Evolutionary conservation across 2,113 vertebrate species (phyloP), one percentile per base, ranked within the genome.

Genomic region (Anser brachyrhynchus): DNA sequence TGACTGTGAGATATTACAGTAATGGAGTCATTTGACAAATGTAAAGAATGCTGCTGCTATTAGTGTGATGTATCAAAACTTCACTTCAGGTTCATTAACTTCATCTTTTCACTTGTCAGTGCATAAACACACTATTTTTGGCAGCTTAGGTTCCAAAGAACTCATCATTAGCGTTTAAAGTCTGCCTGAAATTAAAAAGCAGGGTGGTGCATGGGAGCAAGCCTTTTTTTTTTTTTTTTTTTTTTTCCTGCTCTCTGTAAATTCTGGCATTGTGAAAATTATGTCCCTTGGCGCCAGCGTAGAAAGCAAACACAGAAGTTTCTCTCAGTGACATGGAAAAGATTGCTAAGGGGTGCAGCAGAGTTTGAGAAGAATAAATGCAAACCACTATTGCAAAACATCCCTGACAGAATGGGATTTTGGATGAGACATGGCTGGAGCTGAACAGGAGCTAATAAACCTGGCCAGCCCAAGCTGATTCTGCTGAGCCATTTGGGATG

Each of bases 71-170:
- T 72, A 96, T 96, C 96, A 95, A 93, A 96, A 94, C 88, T 86
- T 94, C 67, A 72, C 91, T 90, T 92, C 43, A 49, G 85, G 69
- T 77, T 95, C 96, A 93, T 97, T 97, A 93, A 93, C 92, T 90
- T 74, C 65, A 69, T 84, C 66, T 75, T 94, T 83, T 83, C 4
- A 3, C 49, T 76, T 93, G 88, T 64, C 78, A 84, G 29, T 49
- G 33, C 67, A 84, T 72, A 93, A 97, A 96, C 76, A 84, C 13
- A 25, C 37, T 84, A 18, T 77, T 95, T 95, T 81, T 88, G 83
- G 69, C 52, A 90, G 69, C 69, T 71, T 28, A 22, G 20, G 39
- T 54, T 87, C 71, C 4, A 3, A 86, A 84, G 18, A 67, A 43
- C 26, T 90, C 20, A 20, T 87, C 79, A 33, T 52, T 64, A 85